Evolutionary conservation across 2,888 invertebrate species (phyloP).

Genomic region (Leptura quadrifasciata): DNA sequence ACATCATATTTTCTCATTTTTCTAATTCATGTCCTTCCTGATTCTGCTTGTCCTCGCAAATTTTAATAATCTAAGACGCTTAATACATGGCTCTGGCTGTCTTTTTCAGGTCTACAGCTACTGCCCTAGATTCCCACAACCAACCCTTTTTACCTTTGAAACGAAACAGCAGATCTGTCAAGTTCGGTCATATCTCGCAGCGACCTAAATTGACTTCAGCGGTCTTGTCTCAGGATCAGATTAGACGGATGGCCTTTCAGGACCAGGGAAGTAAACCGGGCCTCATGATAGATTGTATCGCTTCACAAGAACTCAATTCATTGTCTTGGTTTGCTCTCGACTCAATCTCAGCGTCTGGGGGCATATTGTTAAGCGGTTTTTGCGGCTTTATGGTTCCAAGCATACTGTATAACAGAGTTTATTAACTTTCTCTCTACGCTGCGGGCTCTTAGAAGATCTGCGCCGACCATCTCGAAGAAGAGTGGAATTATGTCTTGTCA

Average conservation of each 20-base stretch:
- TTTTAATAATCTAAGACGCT: neutral
- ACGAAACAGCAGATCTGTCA: slow-evolving; percentile 47
- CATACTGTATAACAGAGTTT: slow-evolving; percentile 40
- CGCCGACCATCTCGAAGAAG: slow-evolving; percentile 24
- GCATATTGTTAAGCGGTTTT: slow-evolving; percentile 54
- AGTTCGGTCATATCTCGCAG: slow-evolving; percentile 51
- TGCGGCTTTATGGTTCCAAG: slow-evolving; percentile 42
- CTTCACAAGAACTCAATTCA: slow-evolving; percentile 45
- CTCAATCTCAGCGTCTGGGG: slow-evolving; percentile 48
- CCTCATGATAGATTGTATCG: slow-evolving; percentile 58
- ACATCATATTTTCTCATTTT: too few relatives aligned
- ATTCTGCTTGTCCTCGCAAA: neutral
- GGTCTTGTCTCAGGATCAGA: slow-evolving; percentile 49
- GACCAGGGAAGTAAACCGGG: slow-evolving; percentile 50
- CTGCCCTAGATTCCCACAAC: neutral
- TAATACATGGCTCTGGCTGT: neutral
- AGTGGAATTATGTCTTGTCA: neutral
- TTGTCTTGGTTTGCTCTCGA: slow-evolving; percentile 51
- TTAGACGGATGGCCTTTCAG: slow-evolving; percentile 53
- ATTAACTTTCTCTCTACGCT: slow-evolving; percentile 37
- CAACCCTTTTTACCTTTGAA: slow-evolving; percentile 22
- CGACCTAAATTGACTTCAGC: slow-evolving; percentile 49
- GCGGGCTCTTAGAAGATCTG: slow-evolving; percentile 13
- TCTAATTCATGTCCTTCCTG: too few relatives aligned
- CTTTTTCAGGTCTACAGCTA: neutral